phyloP scores from a whole-genome alignment of 2,797 vertebrate species.

The Sebastes hopkinsi region DNA sequence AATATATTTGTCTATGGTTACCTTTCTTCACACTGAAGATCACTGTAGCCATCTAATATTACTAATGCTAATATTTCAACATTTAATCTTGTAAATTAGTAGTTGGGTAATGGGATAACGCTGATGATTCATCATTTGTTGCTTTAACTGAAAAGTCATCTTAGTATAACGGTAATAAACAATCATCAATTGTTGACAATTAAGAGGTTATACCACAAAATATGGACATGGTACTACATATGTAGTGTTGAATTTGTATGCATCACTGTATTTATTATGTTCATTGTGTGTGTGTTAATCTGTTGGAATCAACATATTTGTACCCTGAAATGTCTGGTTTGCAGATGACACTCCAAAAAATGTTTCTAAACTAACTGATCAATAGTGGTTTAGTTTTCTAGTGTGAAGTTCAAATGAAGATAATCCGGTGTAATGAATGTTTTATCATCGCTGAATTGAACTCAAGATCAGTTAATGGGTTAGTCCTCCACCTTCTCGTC shows the following conservation, averaged over 20 bases:
- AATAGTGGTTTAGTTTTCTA: neutral
- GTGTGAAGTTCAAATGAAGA: conserved; percentile 6
- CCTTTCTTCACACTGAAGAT: conserved; percentile 65
- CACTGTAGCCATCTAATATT: conserved; percentile 28
- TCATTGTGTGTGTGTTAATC: conserved; percentile 16
- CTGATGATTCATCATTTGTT: conserved; percentile 12
- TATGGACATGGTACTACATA: conserved; percentile 16
- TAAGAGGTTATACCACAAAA: neutral
- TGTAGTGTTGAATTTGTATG: conserved; percentile 15
- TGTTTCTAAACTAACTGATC: neutral
- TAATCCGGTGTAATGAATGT: conserved; percentile 34
- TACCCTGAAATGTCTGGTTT: neutral
- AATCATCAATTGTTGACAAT: conserved; percentile 51
- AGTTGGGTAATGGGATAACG: neutral
- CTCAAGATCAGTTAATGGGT: conserved; percentile 16
- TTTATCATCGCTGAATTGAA: conserved; percentile 23
- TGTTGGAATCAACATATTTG: conserved; percentile 19
- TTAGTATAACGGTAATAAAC: conserved; percentile 13
- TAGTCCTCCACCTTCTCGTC: conserved; percentile 45
- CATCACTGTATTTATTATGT: conserved; percentile 45
- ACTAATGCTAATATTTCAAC: conserved; percentile 37
- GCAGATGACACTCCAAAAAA: neutral
- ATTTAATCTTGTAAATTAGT: conserved; percentile 10
- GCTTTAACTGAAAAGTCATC: conserved; percentile 7
- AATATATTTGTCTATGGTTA: conserved; percentile 31